These are phyloP conservation scores for Oxygymnocypris stewartii DNA, from an alignment of 2,113 vertebrate species.

Conservation along the genomic window DNA sequence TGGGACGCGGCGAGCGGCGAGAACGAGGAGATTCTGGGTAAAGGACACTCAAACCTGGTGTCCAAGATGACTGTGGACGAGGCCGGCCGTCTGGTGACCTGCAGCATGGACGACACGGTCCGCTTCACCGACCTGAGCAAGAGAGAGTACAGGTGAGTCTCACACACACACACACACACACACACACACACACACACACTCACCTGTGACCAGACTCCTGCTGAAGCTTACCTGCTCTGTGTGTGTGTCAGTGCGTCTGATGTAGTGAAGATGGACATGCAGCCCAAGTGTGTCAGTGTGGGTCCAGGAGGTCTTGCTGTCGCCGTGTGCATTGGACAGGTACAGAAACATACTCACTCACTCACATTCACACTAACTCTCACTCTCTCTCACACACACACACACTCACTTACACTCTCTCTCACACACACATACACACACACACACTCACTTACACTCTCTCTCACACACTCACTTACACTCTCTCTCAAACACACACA, in stretches of 20 bases:
- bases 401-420: neutral
- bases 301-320: slow-evolving; percentile 82
- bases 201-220: too few species aligned
- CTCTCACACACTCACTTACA: too few species aligned
- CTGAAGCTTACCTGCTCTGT: neutral
- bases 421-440: too few species aligned
- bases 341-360: slow-evolving; percentile 57
- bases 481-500: too few species aligned
- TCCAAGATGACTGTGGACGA: slow-evolving; percentile 82
- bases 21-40: slow-evolving; percentile 85
- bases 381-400: neutral
- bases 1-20: slow-evolving; percentile 92
- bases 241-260: slow-evolving; percentile 80
- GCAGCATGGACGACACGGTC: slow-evolving; percentile 96
- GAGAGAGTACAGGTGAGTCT: slow-evolving; percentile 86
- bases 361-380: too few species aligned
- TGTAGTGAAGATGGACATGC: slow-evolving; percentile 89
- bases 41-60: slow-evolving; percentile 94
- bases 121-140: slow-evolving; percentile 82
- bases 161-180: neutral
- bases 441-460: too few species aligned
- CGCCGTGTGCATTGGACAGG: slow-evolving; percentile 89
- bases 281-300: slow-evolving; percentile 86
- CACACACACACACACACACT: neutral
- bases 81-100: slow-evolving; percentile 81